A percentile compares a stretch with the other conserved stretches of the same genome.
Evolutionary conservation across 2,797 vertebrate species (phyloP).

Genomic region (Malurus leucopterus): DNA sequence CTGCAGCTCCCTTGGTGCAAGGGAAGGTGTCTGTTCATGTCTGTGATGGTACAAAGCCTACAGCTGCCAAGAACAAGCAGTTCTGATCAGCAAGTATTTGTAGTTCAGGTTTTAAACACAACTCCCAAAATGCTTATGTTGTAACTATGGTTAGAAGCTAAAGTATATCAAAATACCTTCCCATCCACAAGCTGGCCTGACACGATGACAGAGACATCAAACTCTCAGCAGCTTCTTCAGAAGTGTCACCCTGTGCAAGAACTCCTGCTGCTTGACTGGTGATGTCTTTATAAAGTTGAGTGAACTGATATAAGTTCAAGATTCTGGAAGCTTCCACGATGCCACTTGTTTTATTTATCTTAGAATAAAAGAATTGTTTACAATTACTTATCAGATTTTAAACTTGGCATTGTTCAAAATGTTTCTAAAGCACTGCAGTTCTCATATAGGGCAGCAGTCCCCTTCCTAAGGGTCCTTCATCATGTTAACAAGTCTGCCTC

Average conservation of each 20-base stretch:
- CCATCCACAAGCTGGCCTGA: slow-evolving; percentile 97
- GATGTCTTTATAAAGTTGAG: slow-evolving; percentile 93
- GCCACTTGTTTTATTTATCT: slow-evolving; percentile 95
- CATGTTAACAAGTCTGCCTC: not conserved
- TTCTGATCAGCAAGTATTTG: not conserved
- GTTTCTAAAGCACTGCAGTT: not conserved
- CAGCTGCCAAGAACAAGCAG: not conserved
- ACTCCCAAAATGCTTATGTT: not conserved
- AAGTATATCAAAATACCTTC: slow-evolving; percentile 77
- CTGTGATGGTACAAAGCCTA: not conserved
- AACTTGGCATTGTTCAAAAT: not conserved
- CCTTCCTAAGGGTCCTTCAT: not conserved
- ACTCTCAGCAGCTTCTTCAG: slow-evolving; percentile 74
- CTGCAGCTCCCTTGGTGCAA: not conserved
- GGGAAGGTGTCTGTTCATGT: not conserved
- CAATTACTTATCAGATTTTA: not conserved
- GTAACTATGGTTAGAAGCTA: not conserved
- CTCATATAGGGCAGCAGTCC: not conserved
- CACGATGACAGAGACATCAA: slow-evolving; percentile 81
- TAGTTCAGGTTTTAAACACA: not conserved
- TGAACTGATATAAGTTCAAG: slow-evolving; percentile 98
- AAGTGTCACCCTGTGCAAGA: slow-evolving; percentile 65
- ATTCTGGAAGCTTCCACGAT: slow-evolving; percentile 90
- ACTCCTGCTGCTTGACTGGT: slow-evolving; percentile 90
- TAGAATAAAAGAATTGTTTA: slow-evolving; percentile 38